phyloP scores from a whole-genome alignment of 2,113 vertebrate genomes.

The Desmodus rotundus region DNA sequence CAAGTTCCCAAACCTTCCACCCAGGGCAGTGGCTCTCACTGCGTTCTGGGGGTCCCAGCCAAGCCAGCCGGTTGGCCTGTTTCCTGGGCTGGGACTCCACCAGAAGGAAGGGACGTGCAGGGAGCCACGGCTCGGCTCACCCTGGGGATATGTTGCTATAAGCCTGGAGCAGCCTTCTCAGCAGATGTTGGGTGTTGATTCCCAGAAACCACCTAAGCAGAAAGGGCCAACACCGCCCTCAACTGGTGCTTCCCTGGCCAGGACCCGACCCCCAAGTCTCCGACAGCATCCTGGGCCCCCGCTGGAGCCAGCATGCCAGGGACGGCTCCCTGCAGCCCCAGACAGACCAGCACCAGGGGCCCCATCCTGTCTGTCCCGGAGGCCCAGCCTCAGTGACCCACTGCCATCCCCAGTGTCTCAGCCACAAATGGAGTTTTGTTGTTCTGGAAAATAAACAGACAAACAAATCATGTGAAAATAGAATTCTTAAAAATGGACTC shows the following conservation, averaged over 20 bases:
- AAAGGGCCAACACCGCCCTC: neutral
- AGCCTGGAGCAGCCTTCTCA: neutral
- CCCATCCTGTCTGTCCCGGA: too few species aligned
- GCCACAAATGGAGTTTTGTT: neutral
- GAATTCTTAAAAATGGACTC: neutral
- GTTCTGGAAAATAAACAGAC: neutral
- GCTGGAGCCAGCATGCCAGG: neutral
- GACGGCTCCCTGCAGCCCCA: rapidly evolving
- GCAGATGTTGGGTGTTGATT: neutral
- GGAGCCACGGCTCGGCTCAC: neutral
- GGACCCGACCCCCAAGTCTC: neutral
- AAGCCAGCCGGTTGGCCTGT: neutral
- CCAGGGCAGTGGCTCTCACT: rapidly evolving
- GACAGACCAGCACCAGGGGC: neutral
- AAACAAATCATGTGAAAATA: neutral
- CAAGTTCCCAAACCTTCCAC: neutral
- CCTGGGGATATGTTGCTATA: rapidly evolving
- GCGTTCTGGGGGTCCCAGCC: neutral
- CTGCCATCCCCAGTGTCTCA: neutral
- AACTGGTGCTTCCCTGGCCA: neutral
- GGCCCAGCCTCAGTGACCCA: neutral
- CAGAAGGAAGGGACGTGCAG: neutral
- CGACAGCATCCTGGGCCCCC: rapidly evolving
- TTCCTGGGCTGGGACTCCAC: neutral
- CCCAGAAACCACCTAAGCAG: neutral